Conservation (phyloP, 2,888 invertebrate genomes). For the Trilocha varians region DNA sequence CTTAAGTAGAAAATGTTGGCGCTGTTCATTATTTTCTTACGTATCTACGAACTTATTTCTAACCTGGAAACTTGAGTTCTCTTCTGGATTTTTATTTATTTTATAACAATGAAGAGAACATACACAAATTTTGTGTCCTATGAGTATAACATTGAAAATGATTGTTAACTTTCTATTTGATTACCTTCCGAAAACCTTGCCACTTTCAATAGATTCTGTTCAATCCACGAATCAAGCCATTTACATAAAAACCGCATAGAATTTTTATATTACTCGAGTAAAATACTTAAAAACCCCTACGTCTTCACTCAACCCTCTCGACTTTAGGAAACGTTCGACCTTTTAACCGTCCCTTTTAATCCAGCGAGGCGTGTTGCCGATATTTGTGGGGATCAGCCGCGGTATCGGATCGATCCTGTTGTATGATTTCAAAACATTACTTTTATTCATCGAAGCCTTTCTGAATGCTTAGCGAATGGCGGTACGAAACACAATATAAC, state of each 20-base stretch:
- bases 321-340: neutral
- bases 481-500: no score
- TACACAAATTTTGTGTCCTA: no score
- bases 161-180: no score
- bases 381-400: neutral
- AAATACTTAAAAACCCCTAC: neutral
- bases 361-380: neutral
- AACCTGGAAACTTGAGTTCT: neutral
- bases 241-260: neutral
- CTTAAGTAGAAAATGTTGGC: neutral
- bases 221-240: neutral
- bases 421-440: neutral
- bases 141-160: no score
- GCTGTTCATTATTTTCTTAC: neutral
- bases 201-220: neutral
- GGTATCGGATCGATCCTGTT: slow-evolving; percentile 5
- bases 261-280: neutral
- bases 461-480: slow-evolving; percentile 3
- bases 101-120: no score
- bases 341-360: neutral
- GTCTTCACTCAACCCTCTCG: neutral
- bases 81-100: no score
- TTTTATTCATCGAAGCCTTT: neutral
- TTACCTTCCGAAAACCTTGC: neutral
- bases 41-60: neutral